Conservation (phyloP, 2,113 vertebrate genomes). For the Noctilio leporinus region DNA sequence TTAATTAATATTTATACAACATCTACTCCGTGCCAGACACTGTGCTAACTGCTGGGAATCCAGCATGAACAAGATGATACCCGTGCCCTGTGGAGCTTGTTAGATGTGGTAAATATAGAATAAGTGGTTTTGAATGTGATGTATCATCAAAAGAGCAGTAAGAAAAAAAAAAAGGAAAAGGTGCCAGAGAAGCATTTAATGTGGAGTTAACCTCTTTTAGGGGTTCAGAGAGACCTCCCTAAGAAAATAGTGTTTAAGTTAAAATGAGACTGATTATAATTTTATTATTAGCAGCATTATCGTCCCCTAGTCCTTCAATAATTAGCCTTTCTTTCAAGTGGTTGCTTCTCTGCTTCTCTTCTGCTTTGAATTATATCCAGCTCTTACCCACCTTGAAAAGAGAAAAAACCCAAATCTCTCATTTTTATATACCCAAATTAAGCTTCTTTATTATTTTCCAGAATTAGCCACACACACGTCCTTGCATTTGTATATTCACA, state of each 20-base stretch:
- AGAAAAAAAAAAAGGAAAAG: background rate
- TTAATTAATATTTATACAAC: background rate
- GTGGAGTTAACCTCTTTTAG: background rate
- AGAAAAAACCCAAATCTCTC: background rate
- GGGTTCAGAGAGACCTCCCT: background rate
- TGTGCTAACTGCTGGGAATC: background rate
- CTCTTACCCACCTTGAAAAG: background rate
- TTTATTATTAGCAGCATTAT: background rate
- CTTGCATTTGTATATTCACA: too few species aligned
- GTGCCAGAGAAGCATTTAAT: background rate
- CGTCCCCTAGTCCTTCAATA: background rate
- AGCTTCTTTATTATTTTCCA: background rate
- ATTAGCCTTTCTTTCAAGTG: conserved; percentile 1
- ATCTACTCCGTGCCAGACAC: background rate
- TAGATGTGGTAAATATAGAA: background rate
- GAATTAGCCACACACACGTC: background rate
- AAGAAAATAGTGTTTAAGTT: background rate
- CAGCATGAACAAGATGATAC: background rate
- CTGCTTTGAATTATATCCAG: background rate
- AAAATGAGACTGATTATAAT: background rate
- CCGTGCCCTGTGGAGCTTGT: background rate
- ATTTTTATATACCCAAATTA: background rate
- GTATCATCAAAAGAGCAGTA: background rate
- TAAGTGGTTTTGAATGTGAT: background rate
- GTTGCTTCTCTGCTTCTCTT: background rate